These are phyloP conservation scores for Sebastes iracundus DNA, from an alignment of 2,797 vertebrate genomes.

Conservation along the genomic window DNA sequence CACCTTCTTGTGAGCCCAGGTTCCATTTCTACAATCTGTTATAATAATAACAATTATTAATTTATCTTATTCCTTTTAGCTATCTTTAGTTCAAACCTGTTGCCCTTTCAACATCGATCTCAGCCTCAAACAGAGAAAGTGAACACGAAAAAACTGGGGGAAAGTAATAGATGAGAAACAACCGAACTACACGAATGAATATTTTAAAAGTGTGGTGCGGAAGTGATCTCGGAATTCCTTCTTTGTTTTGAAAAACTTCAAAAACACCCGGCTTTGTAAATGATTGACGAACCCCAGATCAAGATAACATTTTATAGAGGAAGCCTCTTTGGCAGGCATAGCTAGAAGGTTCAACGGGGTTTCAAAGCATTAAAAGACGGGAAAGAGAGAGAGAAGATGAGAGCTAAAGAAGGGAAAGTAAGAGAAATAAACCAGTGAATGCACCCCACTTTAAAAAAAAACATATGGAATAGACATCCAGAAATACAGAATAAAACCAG, in stretches of 20 bases:
- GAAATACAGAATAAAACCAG: not conserved
- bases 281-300: slow-evolving; percentile 22
- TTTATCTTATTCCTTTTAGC: not conserved
- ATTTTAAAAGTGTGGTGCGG: not conserved
- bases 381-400: not conserved
- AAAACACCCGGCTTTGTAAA: slow-evolving; percentile 29
- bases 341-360: not conserved
- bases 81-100: not conserved
- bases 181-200: not conserved
- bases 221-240: slow-evolving; percentile 12
- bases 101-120: not conserved
- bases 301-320: slow-evolving; percentile 17
- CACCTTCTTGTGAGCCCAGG: not conserved
- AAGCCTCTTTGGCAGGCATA: not conserved
- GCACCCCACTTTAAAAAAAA: not conserved
- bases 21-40: not conserved
- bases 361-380: slow-evolving; percentile 20
- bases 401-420: not conserved
- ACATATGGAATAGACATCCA: not conserved
- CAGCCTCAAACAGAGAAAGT: not conserved
- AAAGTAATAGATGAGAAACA: not conserved
- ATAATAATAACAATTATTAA: not conserved
- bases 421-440: not conserved
- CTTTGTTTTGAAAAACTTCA: slow-evolving; percentile 36
- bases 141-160: not conserved